These are phyloP conservation scores for Allobates femoralis DNA, from an alignment of 2,797 vertebrate species.

Conservation along the genomic window DNA sequence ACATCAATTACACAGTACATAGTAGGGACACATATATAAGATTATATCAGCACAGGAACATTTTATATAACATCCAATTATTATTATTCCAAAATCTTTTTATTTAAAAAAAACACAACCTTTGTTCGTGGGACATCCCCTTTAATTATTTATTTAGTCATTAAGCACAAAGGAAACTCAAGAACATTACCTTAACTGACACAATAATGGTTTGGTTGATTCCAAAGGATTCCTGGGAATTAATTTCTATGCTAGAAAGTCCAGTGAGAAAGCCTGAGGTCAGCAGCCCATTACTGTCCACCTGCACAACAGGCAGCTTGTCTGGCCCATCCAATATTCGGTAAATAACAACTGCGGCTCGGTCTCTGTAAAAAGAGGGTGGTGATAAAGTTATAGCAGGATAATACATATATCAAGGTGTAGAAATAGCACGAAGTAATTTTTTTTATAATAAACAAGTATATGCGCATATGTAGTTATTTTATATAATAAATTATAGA, in stretches of 20 bases:
- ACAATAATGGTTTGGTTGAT: conserved; percentile 90
- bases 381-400: not conserved
- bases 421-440: not conserved
- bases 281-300: conserved; percentile 87
- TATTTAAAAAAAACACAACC: too few species aligned
- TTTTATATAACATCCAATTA: too few species aligned
- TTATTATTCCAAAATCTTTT: too few species aligned
- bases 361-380: conserved; percentile 77
- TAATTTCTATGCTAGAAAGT: conserved; percentile 83
- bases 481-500: too few species aligned
- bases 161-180: not conserved
- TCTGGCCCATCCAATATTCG: conserved; percentile 81
- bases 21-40: too few species aligned
- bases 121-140: too few species aligned
- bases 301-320: conserved; percentile 78
- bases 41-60: too few species aligned
- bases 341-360: conserved; percentile 82
- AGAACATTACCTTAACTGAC: conserved; percentile 84
- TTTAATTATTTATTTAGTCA: too few species aligned
- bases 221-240: conserved; percentile 88
- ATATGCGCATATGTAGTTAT: too few species aligned
- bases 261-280: conserved; percentile 84
- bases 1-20: too few species aligned
- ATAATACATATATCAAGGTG: too few species aligned
- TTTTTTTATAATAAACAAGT: too few species aligned